phyloP scores from a whole-genome alignment of 2,113 vertebrate species.

The Eretmochelys imbricata region DNA sequence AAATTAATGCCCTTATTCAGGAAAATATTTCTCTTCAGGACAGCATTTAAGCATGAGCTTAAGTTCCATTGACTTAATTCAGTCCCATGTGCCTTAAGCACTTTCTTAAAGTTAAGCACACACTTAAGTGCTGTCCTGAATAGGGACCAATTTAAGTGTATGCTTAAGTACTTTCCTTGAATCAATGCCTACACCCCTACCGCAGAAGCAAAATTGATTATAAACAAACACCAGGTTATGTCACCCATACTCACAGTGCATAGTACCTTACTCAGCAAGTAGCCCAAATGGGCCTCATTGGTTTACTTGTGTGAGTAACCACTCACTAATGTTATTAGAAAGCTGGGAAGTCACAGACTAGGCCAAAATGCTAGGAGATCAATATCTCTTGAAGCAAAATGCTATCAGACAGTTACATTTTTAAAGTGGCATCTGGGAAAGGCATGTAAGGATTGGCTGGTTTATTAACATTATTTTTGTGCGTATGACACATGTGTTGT shows the following conservation, averaged over 20 bases:
- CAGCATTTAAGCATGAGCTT: neutral
- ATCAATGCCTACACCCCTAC: neutral
- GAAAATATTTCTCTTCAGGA: neutral
- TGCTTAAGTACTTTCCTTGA: neutral
- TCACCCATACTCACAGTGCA: neutral
- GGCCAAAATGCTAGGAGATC: neutral
- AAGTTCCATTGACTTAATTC: neutral
- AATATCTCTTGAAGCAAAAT: neutral
- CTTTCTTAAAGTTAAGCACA: neutral
- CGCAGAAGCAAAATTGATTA: neutral
- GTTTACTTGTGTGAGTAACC: neutral
- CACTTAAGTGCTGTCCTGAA: neutral
- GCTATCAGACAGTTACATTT: neutral
- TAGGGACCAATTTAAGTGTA: neutral
- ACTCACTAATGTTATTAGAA: neutral
- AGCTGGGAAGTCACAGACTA: neutral
- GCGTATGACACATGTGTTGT: neutral
- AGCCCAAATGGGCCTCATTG: neutral
- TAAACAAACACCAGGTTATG: neutral
- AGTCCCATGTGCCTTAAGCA: neutral
- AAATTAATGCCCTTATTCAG: neutral
- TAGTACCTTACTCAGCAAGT: neutral
- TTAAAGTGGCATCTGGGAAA: neutral
- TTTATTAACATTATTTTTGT: conserved; percentile 7
- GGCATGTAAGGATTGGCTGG: neutral